phyloP scores from a whole-genome alignment of 2,797 vertebrate genomes.

The Cossypha caffra region DNA sequence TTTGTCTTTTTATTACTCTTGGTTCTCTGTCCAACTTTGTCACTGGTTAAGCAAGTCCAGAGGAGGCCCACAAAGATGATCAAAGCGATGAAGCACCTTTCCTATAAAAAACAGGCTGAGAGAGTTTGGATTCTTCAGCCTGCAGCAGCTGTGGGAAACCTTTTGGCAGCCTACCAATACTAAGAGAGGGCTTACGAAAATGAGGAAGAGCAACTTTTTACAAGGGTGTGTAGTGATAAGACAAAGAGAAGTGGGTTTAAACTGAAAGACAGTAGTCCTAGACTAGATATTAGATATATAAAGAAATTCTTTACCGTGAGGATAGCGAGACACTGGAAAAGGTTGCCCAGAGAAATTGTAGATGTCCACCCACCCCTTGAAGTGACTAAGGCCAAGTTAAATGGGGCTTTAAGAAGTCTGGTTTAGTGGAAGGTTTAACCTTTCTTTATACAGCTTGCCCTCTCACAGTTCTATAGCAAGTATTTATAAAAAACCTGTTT shows the following conservation, averaged over 20 bases:
- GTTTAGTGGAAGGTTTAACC: neutral
- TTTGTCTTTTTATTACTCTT: neutral
- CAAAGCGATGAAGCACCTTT: neutral
- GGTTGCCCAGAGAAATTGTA: neutral
- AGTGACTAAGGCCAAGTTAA: neutral
- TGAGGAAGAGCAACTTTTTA: neutral
- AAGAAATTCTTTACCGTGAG: neutral
- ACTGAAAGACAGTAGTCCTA: neutral
- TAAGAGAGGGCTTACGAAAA: neutral
- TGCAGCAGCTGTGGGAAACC: neutral
- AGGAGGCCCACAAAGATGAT: neutral
- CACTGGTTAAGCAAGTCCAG: neutral
- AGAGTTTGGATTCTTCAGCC: neutral
- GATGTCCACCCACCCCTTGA: rapidly evolving
- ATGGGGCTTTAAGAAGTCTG: neutral
- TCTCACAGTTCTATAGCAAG: neutral
- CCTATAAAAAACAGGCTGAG: neutral
- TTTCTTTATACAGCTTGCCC: neutral
- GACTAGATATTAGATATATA: neutral
- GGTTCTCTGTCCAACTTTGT: neutral
- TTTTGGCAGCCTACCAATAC: neutral
- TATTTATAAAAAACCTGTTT: neutral
- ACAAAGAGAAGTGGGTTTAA: neutral
- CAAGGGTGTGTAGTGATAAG: neutral
- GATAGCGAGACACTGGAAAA: no score